Evolutionary conservation across 2,888 invertebrate genomes (phyloP), one percentile per base, ranked within the genome.

Genomic region (Diabrotica balteata): DNA sequence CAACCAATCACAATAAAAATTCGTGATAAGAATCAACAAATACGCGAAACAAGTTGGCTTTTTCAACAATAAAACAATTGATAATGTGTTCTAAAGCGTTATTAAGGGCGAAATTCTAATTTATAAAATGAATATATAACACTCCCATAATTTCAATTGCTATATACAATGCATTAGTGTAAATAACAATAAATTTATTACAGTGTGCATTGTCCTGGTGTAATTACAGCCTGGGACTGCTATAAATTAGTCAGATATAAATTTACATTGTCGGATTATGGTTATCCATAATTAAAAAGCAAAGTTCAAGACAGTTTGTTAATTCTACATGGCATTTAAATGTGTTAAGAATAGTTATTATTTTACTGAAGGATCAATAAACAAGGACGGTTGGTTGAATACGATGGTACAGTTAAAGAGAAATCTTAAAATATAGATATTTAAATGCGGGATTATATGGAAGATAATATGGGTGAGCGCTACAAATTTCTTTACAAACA

Each of bases 211-310:
- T 74, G 70, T 71, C 74, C 71, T 74, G 70, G 62, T 66, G 69
- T 76, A 76, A 76, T 76, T 76, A 75, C 71, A 69, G 72, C 72
- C 70, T 67, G 66, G 65, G 72, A 75, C 74, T 64, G 69, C 70
- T 73, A 75, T 75, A 75, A 76, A 75, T 77, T 74, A 77, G 52
- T 69, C 68, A 67, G 74, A 71, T 75, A 73, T 73, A 73, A 73
- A 74, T 63, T 63, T 45, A 59, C 71, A 71, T 69, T 52, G 46
- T 59, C 61, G 70, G 67, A 64, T 49, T 65, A 43, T 43, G 43
- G 42, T 32, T 32, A 32, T 32, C 32, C 32, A 32, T 32, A 32
- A 32, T 32, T 32, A 32, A 32, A 32, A 32, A 32, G 32, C 32
- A 32, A 32, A 32, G 32, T 32, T 32, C 32, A 32, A 32, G 32